These are phyloP conservation scores for Andrena haemorrhoa DNA, from an alignment of 2,888 invertebrate species.

Conservation along the genomic window DNA sequence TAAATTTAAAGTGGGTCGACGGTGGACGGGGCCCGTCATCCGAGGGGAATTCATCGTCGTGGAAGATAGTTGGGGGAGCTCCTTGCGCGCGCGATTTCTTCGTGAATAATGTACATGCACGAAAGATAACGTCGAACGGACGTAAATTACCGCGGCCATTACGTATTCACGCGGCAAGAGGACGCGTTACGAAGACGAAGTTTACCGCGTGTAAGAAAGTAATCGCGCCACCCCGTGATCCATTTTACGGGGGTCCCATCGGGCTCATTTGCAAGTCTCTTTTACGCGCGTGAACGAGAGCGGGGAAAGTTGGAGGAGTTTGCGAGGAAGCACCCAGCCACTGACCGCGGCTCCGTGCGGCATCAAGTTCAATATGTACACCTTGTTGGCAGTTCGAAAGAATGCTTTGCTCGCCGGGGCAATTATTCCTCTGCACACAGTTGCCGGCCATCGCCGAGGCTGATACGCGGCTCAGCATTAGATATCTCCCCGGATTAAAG, in stretches of 20 bases:
- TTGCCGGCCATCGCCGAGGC: not conserved
- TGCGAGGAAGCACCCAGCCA: not conserved
- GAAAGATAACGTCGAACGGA: conserved; percentile 48
- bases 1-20: conserved; percentile 46
- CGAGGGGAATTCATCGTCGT: conserved; percentile 25
- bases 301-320: not conserved
- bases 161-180: conserved; percentile 44
- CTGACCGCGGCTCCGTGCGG: not conserved
- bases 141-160: conserved; percentile 48
- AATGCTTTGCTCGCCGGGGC: not conserved
- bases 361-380: not conserved
- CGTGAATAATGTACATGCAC: conserved; percentile 40
- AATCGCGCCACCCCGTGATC: conserved; percentile 55
- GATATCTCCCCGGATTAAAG: not conserved
- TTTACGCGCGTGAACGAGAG: conserved; percentile 5
- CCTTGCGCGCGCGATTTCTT: conserved; percentile 14
- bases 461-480: not conserved
- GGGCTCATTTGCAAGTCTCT: conserved; percentile 54
- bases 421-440: not conserved
- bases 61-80: conserved; percentile 13
- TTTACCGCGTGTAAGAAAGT: conserved; percentile 55
- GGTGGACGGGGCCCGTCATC: conserved; percentile 3
- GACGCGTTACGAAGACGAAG: conserved; percentile 32
- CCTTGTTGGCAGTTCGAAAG: not conserved
- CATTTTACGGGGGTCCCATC: conserved; percentile 43